Evolutionary conservation across 2,113 vertebrate genomes (phyloP).

Genomic region (Bubo blakistoni): DNA sequence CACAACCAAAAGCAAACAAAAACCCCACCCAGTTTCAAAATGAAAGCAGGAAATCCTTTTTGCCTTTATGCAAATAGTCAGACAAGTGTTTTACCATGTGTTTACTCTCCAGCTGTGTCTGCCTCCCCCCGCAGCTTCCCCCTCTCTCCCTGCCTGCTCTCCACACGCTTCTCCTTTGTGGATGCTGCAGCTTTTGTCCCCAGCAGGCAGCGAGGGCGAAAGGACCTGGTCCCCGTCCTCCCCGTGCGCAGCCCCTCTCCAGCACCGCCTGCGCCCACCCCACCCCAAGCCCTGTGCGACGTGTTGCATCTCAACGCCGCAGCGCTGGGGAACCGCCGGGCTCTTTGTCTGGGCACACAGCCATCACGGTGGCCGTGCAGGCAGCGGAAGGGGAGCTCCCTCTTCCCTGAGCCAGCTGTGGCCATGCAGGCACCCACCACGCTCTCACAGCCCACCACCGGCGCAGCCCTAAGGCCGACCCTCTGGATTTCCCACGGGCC

Average conservation of each 20-base stretch:
- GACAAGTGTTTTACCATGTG: background rate
- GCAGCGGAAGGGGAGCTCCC: background rate
- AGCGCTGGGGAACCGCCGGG: rapidly evolving
- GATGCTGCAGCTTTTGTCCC: background rate
- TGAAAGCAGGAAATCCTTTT: background rate
- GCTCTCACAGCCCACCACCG: background rate
- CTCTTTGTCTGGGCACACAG: constrained; percentile 7
- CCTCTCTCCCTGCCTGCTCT: background rate
- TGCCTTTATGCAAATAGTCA: background rate
- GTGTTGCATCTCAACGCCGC: rapidly evolving
- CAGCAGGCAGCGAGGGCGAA: rapidly evolving
- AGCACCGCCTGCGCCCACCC: background rate
- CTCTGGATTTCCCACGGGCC: background rate
- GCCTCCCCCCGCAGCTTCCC: background rate
- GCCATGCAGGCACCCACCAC: background rate
- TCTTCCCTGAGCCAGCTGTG: background rate
- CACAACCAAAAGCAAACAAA: background rate
- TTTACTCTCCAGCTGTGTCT: background rate
- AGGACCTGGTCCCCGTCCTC: background rate
- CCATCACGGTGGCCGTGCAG: rapidly evolving
- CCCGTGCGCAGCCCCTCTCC: rapidly evolving
- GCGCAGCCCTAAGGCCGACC: background rate
- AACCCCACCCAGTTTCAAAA: background rate
- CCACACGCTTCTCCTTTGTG: background rate
- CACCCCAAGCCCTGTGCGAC: background rate